phyloP scores from a whole-genome alignment of 2,888 invertebrate species.

The Flexamia atlantica region DNA sequence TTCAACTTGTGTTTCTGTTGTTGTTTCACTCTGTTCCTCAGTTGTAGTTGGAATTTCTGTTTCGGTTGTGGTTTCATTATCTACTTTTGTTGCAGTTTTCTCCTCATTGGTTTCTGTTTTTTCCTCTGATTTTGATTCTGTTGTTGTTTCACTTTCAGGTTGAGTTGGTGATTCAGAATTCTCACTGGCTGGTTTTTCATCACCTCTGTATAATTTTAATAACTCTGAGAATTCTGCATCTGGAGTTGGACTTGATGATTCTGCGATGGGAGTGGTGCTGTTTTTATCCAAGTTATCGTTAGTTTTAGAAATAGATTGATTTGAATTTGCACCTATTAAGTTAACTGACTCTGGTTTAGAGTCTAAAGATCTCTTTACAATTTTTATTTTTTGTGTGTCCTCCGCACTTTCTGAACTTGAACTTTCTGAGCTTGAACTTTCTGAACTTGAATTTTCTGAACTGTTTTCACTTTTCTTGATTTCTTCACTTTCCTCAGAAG shows the following conservation, averaged over 20 bases:
- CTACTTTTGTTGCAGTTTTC: conserved; percentile 18
- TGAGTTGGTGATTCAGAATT: neutral
- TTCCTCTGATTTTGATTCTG: conserved; percentile 2
- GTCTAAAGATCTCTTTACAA: conserved; percentile 30
- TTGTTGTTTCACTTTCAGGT: conserved; percentile 11
- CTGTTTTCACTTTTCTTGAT: neutral
- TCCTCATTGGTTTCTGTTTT: neutral
- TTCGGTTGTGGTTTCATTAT: conserved; percentile 18
- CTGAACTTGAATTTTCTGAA: conserved; percentile 13
- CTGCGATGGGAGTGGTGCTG: neutral
- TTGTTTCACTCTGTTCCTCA: neutral
- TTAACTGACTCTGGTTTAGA: conserved; percentile 23
- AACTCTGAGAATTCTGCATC: neutral
- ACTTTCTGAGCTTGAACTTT: conserved; percentile 9
- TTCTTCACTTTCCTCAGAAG: conserved; percentile 18
- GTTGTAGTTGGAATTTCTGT: conserved; percentile 1
- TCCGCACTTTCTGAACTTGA: neutral
- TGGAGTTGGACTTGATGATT: neutral
- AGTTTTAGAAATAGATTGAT: conserved; percentile 1
- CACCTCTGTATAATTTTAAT: no score
- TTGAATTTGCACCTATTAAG: neutral
- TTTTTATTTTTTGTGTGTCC: neutral
- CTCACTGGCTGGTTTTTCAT: neutral
- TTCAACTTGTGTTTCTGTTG: conserved; percentile 18
- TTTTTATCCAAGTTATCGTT: neutral